A percentile compares a stretch with the other conserved stretches of the same genome.
These are phyloP conservation scores for human DNA, from an alignment of 2,113 vertebrate genomes.

Conservation along the genomic window DNA sequence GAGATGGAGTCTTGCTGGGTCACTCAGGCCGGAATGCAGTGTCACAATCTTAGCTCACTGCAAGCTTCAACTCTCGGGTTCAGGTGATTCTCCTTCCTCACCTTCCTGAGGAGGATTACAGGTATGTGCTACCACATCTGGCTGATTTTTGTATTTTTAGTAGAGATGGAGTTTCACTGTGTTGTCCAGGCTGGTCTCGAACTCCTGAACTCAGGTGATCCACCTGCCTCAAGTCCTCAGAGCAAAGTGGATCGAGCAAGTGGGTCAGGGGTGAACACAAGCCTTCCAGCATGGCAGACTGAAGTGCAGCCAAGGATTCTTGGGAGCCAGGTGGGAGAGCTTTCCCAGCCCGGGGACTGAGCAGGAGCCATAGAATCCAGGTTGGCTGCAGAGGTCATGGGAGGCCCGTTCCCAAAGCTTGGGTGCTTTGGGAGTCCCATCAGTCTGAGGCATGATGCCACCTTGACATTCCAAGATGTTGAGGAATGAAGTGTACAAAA, in stretches of 20 bases:
- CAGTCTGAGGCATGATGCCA: not conserved
- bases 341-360: not conserved
- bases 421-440: not conserved
- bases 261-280: not conserved
- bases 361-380: not conserved
- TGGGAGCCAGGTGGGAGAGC: not conserved
- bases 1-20: too few relatives aligned
- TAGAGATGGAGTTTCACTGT: too few relatives aligned
- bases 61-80: too few relatives aligned
- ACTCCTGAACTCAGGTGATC: too few relatives aligned
- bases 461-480: not conserved
- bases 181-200: too few relatives aligned
- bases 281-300: not conserved
- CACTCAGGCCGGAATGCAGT: too few relatives aligned
- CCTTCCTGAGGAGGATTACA: too few relatives aligned
- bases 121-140: too few relatives aligned
- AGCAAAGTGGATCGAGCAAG: not conserved
- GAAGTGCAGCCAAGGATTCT: not conserved
- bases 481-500: not conserved
- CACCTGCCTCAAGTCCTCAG: not conserved
- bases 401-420: not conserved
- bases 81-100: too few relatives aligned
- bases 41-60: too few relatives aligned
- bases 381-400: not conserved
- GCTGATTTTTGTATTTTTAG: too few relatives aligned